Percentiles rank a stretch among this genome's conserved stretches.
Conservation (phyloP, 2,113 vertebrate genomes). For the Pandion haliaetus region DNA sequence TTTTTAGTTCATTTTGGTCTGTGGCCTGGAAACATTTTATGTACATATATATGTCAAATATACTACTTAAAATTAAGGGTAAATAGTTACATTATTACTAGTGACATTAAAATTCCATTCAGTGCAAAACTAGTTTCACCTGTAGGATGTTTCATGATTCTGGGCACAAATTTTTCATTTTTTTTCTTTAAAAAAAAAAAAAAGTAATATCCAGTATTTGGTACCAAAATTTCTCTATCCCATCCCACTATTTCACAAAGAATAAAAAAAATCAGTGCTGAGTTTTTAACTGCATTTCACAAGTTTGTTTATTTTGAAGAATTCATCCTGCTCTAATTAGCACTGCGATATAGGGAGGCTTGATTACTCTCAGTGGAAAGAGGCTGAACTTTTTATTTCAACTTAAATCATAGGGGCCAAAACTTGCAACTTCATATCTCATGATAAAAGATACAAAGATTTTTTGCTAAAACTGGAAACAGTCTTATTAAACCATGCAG, state of each 20-base stretch:
- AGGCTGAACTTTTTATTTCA: not conserved
- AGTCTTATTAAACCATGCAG: not conserved
- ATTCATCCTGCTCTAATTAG: not conserved
- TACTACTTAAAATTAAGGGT: not conserved
- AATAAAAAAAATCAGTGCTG: not conserved
- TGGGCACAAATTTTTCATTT: fast-evolving
- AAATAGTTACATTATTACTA: not conserved
- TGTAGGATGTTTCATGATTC: not conserved
- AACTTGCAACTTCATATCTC: not conserved
- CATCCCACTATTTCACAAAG: not conserved
- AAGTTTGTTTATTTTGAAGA: not conserved
- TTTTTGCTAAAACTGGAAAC: not conserved
- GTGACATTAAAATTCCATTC: not conserved
- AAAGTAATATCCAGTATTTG: not conserved
- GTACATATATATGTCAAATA: not conserved
- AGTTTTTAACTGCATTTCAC: not conserved
- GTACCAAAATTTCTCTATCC: not conserved
- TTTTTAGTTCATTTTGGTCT: not conserved
- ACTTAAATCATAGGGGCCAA: not conserved
- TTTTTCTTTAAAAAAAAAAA: not conserved
- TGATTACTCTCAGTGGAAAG: not conserved
- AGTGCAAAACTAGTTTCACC: not conserved
- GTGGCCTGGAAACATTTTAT: not conserved
- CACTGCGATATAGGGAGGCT: not conserved
- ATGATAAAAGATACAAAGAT: not conserved